Conservation (phyloP, 1,140 invertebrate species). For the Reticulitermes speratus region DNA sequence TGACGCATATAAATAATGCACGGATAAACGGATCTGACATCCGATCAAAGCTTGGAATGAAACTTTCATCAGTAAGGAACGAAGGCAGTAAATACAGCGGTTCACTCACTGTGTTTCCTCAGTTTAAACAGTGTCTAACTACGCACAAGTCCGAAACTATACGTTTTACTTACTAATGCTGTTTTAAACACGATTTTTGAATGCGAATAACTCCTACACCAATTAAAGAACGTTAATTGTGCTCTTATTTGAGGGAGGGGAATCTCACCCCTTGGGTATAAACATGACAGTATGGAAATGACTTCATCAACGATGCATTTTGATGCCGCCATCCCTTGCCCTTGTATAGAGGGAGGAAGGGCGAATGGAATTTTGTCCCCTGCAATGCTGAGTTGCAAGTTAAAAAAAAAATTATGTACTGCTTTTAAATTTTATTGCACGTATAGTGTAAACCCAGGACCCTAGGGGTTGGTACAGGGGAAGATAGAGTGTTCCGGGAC, state of each 20-base stretch:
- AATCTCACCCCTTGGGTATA: background rate
- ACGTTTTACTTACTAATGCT: background rate
- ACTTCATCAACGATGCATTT: conserved; percentile 33
- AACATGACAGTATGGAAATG: conserved; percentile 22
- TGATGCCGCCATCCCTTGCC: conserved; percentile 20
- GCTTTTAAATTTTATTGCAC: conserved; percentile 25
- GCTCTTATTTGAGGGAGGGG: background rate
- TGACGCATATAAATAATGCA: background rate
- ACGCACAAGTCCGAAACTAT: background rate
- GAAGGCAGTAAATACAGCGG: background rate
- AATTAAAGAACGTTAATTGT: conserved; percentile 13
- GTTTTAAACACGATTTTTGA: background rate
- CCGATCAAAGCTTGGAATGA: background rate
- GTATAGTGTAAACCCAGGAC: background rate
- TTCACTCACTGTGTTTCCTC: too few relatives aligned
- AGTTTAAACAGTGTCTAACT: background rate
- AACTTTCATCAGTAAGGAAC: background rate
- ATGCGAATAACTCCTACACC: background rate
- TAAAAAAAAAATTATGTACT: conserved; percentile 24
- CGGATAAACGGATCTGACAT: background rate
- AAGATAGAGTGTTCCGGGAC: conserved; percentile 9
- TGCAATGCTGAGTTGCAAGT: background rate
- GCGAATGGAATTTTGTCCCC: background rate
- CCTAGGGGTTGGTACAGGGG: background rate
- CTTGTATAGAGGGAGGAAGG: background rate